phyloP scores from a whole-genome alignment of 2,888 invertebrate species.

The Dermolepida albohirtum region DNA sequence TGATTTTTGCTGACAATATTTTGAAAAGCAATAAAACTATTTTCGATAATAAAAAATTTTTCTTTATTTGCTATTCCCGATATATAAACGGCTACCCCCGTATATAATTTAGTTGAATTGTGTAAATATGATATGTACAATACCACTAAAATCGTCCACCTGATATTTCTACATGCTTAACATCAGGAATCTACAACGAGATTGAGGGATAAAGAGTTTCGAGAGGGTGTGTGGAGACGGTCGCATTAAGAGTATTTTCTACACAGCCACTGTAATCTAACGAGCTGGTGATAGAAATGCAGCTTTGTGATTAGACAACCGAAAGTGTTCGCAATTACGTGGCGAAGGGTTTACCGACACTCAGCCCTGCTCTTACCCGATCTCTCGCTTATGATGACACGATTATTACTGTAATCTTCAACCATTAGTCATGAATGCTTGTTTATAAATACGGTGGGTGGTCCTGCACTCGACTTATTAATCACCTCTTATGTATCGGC shows the following conservation, averaged over 20 bases:
- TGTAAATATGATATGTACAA: background rate
- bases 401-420: conserved; percentile 61
- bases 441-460: conserved; percentile 58
- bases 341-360: conserved; percentile 56
- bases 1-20: no score
- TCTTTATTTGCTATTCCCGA: no score
- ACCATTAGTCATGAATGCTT: conserved; percentile 61
- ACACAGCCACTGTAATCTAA: conserved; percentile 53
- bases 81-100: no score
- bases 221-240: background rate
- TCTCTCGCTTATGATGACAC: conserved; percentile 54
- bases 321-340: conserved; percentile 59
- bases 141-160: background rate
- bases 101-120: no score
- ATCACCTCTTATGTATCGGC: conserved; percentile 32
- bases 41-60: no score
- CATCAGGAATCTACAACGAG: background rate
- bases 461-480: conserved; percentile 50
- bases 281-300: conserved; percentile 57
- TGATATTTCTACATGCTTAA: background rate
- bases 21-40: no score
- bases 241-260: conserved; percentile 22
- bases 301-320: conserved; percentile 57
- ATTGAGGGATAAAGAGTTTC: conserved; percentile 2
- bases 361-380: conserved; percentile 47